A percentile compares a stretch with the other conserved stretches of the same genome.
These are phyloP conservation scores for Addax nasomaculatus DNA, from an alignment of 2,113 vertebrate species.

Conservation along the genomic window DNA sequence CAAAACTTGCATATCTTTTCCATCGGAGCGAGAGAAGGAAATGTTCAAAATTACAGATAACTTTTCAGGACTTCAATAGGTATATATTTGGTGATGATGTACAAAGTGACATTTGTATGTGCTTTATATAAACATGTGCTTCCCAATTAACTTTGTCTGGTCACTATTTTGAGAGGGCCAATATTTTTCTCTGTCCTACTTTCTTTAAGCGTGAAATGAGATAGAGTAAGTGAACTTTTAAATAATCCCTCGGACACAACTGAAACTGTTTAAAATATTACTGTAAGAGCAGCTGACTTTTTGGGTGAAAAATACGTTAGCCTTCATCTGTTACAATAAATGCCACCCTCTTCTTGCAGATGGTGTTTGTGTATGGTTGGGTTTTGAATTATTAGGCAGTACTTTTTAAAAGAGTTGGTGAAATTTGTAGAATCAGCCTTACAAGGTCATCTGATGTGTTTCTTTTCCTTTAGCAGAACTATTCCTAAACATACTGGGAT, in stretches of 20 bases:
- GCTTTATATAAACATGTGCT: neutral
- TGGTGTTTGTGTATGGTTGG: neutral
- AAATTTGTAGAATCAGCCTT: neutral
- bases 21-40: neutral
- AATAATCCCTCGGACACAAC: neutral
- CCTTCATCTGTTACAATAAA: neutral
- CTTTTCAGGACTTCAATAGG: neutral
- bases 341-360: neutral
- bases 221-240: neutral
- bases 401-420: slow-evolving; percentile 36
- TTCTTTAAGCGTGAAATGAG: neutral
- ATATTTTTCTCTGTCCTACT: neutral
- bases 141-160: neutral
- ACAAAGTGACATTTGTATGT: neutral
- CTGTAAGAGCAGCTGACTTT: neutral
- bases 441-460: slow-evolving; percentile 43
- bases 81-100: neutral
- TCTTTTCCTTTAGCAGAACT: slow-evolving; percentile 11
- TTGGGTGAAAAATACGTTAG: slow-evolving; percentile 24
- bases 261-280: neutral
- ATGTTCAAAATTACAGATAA: neutral
- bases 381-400: slow-evolving; percentile 21
- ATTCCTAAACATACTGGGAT: neutral
- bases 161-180: neutral
- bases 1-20: neutral